These are phyloP conservation scores for Copsychus sechellarum DNA, from an alignment of 2,113 vertebrate species.

Conservation along the genomic window DNA sequence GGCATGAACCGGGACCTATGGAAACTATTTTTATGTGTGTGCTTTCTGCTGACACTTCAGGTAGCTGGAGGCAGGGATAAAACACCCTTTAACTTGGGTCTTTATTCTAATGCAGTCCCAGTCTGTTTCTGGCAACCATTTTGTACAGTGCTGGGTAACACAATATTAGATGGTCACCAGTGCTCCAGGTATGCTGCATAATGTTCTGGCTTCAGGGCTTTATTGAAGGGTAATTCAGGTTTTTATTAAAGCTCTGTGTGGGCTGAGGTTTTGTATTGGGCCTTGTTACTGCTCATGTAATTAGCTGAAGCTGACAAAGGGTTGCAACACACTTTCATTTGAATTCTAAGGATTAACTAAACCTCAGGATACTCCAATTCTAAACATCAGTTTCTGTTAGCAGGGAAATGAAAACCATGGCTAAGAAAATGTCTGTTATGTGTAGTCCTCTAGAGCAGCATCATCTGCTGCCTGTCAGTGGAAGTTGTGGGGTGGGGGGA, in stretches of 20 bases:
- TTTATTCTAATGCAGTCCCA: rapidly evolving
- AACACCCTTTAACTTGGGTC: rapidly evolving
- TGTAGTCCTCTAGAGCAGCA: background rate
- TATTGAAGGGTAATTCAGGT: background rate
- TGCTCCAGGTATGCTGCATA: background rate
- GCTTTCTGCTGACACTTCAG: background rate
- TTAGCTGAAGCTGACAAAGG: background rate
- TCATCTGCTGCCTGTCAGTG: background rate
- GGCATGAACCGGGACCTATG: background rate
- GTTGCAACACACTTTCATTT: background rate
- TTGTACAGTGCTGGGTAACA: background rate
- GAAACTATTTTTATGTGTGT: background rate
- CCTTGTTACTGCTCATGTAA: background rate
- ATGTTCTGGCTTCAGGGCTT: background rate
- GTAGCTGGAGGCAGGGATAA: background rate
- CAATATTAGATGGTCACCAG: rapidly evolving
- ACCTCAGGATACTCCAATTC: background rate
- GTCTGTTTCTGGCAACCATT: background rate
- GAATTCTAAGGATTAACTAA: background rate
- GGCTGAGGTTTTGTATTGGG: background rate
- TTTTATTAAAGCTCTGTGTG: background rate
- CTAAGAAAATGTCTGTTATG: rapidly evolving
- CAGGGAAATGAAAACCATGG: background rate
- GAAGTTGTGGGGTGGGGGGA: background rate
- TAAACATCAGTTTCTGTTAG: background rate